A percentile compares a stretch with the other conserved stretches of the same genome.
Conservation (phyloP, 2,797 vertebrate species). For the Microtus obscurus region DNA sequence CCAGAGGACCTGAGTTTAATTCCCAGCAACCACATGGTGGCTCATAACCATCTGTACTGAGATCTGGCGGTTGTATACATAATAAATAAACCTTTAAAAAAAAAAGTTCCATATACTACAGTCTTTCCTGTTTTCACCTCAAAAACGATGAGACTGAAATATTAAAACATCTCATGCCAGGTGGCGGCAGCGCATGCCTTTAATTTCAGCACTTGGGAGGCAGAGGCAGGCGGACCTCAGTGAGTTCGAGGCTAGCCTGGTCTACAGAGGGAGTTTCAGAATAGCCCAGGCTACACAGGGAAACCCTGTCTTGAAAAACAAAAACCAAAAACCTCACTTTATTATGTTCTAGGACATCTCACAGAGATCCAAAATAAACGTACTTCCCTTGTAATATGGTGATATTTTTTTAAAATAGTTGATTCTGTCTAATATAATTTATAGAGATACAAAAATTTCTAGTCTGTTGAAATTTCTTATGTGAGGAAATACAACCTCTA, state of each 20-base stretch:
- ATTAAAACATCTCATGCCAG: background rate
- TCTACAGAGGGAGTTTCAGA: too few relatives aligned
- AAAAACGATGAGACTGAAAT: conserved; percentile 49
- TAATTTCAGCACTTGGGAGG: too few relatives aligned
- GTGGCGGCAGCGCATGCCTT: too few relatives aligned
- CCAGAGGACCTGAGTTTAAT: too few relatives aligned
- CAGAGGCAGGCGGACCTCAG: too few relatives aligned
- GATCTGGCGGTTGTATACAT: too few relatives aligned
- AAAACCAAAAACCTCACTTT: background rate
- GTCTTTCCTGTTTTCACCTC: background rate
- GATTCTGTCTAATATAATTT: conserved; percentile 35
- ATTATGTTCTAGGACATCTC: conserved; percentile 30
- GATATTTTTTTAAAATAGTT: background rate
- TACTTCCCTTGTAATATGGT: background rate
- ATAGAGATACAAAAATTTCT: conserved; percentile 45
- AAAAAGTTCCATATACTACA: background rate
- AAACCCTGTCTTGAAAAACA: too few relatives aligned
- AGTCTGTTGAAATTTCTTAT: conserved; percentile 1
- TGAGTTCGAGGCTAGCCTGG: too few relatives aligned
- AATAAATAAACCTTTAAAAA: background rate
- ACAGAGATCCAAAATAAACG: background rate
- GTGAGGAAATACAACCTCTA: conserved; percentile 33
- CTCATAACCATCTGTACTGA: too few relatives aligned
- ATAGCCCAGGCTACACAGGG: too few relatives aligned
- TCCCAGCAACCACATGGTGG: too few relatives aligned